A percentile compares a stretch with the other conserved stretches of the same genome.
phyloP scores from a whole-genome alignment of 2,888 invertebrate genomes.

The Ichneumoninae sp. region DNA sequence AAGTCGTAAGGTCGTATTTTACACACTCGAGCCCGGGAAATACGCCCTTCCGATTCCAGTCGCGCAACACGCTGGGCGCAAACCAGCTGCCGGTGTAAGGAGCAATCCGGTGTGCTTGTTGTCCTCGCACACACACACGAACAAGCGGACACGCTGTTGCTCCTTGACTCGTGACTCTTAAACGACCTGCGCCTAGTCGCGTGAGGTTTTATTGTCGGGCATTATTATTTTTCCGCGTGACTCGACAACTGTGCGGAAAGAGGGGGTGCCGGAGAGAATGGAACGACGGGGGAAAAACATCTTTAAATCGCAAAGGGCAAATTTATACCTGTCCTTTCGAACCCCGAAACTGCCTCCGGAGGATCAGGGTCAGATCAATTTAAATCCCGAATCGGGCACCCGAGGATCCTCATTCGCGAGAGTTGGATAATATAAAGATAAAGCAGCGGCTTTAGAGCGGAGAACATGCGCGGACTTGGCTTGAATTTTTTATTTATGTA shows the following conservation, averaged over 20 bases:
- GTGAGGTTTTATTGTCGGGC: conserved; percentile 21
- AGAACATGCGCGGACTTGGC: not conserved
- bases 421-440: not conserved
- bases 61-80: not conserved
- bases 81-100: conserved; percentile 31
- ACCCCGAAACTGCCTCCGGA: not conserved
- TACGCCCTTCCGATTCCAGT: not conserved
- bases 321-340: not conserved
- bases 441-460: not conserved
- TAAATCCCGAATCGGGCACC: not conserved
- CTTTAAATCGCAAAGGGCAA: conserved; percentile 28
- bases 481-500: no score
- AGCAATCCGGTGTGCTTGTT: conserved; percentile 17
- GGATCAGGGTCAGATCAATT: conserved; percentile 21
- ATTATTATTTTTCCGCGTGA: conserved; percentile 33
- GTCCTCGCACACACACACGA: not conserved
- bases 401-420: not conserved
- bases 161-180: conserved; percentile 55
- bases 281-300: conserved; percentile 1
- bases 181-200: conserved; percentile 41
- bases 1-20: not conserved
- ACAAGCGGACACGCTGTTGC: not conserved
- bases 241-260: conserved; percentile 25
- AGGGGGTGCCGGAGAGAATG: not conserved
- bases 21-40: not conserved